Base-by-base conservation (phyloP, 2,797 vertebrate species). In the Leuciscus waleckii region DNA sequence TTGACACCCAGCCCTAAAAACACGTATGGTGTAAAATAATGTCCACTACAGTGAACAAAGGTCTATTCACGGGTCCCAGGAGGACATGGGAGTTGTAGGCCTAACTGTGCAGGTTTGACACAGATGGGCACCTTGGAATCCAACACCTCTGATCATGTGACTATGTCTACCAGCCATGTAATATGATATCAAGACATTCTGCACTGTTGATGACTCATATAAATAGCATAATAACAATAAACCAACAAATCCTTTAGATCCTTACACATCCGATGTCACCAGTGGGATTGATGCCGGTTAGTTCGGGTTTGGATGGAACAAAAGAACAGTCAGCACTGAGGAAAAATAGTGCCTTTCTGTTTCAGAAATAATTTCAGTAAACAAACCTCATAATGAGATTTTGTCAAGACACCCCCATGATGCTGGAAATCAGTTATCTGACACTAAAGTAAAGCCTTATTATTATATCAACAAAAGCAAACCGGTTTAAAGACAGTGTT, bases 61-160 rank as follows among this genome's bases (percentile, higher is more conserved):
- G 46, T 49, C 16, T 49, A 17, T 49, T 17, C 5, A 17, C 16
- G 16, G 14, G 14, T 5, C 14, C 46, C 46, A 46, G 43, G 43
- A 46, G 43, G 43, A 14, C 13, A 74, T 54, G 9, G 26, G 14
- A 14, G 13, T 63, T 63, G 1, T 51, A 23, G 19, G 5, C 21
- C 51, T 23, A 46, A 32, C 26, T 43, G 54, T 70, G 7, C 69
- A 16, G 43, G 46, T 51, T 74, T 73, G 16, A 29, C 43, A 19
- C 41, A 71, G 26, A 49, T 43, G 21, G 41, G 0, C 2, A 29
- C 7, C 16, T 26, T 46, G 41, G 0, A 49, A 49, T 73, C 19
- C 8, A 73, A 46, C 41, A 73, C 41, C 69, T 70, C 10, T 73
- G n/a, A n/a, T 73, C 41, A 73, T 29, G 69, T 71, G 69, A 71